Evolutionary conservation across 2,797 vertebrate species (phyloP).

Genomic region (Xenops minutus): DNA sequence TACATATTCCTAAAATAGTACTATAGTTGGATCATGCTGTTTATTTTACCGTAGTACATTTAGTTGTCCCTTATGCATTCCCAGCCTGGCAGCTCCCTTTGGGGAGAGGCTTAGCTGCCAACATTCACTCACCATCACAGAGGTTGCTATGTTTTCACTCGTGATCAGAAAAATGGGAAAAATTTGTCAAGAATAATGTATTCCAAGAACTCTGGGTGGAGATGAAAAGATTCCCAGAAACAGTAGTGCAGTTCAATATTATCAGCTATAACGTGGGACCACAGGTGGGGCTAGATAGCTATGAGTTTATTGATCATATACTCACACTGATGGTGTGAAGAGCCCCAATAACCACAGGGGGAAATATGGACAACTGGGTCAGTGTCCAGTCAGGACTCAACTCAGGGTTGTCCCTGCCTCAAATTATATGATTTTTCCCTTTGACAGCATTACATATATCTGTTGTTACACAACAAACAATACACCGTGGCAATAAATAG

Average conservation of each 20-base stretch:
- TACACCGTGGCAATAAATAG: background rate
- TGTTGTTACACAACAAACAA: background rate
- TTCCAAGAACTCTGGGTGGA: background rate
- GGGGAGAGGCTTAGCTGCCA: background rate
- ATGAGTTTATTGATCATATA: background rate
- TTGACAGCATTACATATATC: background rate
- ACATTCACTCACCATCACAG: background rate
- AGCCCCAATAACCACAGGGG: background rate
- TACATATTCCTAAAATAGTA: background rate
- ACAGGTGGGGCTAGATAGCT: background rate
- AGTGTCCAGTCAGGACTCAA: background rate
- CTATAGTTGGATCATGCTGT: background rate
- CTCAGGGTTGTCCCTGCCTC: background rate
- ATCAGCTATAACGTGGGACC: background rate
- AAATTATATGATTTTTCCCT: background rate
- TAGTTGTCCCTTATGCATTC: background rate
- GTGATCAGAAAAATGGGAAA: background rate
- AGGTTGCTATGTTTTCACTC: background rate
- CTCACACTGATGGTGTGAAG: fast-evolving
- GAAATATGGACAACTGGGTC: fast-evolving
- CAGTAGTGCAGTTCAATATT: background rate
- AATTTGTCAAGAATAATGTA: background rate
- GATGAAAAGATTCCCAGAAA: background rate
- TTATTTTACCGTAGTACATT: background rate
- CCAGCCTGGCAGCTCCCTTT: background rate